Base-by-base conservation (phyloP, 2,888 invertebrate species). In the Empis livida region DNA sequence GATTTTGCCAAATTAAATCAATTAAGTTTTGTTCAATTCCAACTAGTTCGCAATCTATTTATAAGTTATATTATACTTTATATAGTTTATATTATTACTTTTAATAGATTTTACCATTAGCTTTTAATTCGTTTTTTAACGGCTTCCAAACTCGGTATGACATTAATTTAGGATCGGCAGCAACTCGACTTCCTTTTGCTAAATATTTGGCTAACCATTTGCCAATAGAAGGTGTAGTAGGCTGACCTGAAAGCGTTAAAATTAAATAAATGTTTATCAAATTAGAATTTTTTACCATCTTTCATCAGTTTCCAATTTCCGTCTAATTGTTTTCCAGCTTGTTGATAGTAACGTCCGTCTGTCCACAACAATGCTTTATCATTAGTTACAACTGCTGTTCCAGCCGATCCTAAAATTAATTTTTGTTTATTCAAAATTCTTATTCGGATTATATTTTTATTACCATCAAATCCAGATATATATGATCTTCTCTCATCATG, bases 341-440 rank as follows among this genome's bases (percentile, higher is more conserved):
- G 97, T 23, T 89, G 76, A 66, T 84, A 93, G 66, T 99, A 99
- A 9, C 99, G 74, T 0, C 96, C 97, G 70, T 99, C 99, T 0
- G 97, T 97, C 96, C 97, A 99, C n/a, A 99, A 66, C 4, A 84
- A 71, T 0, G 90, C 90, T 16, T 77, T 70, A 0, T 76, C 71
- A 1, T 73, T 64, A 0, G 94, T 93, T 40, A 97, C 76, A 10
- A 96, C 73, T 0, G 90, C 94, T 0, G 90, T 90, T 4, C 94
- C 96, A 10, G 86, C 84, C 1, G 66, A 66, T 5, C 65, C 23
- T 27, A 27, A 8, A 27, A 8, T 27, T 27, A 8, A 27, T 27
- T 27, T 8, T 5, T 2, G 5, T 27, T 8, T 9, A 8, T 27
- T 27, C 2, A 27, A 8, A 8, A 27, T 27, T 27, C 6, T 27